phyloP scores from a whole-genome alignment of 1,140 invertebrate genomes.

The Homalodisca vitripennis region DNA sequence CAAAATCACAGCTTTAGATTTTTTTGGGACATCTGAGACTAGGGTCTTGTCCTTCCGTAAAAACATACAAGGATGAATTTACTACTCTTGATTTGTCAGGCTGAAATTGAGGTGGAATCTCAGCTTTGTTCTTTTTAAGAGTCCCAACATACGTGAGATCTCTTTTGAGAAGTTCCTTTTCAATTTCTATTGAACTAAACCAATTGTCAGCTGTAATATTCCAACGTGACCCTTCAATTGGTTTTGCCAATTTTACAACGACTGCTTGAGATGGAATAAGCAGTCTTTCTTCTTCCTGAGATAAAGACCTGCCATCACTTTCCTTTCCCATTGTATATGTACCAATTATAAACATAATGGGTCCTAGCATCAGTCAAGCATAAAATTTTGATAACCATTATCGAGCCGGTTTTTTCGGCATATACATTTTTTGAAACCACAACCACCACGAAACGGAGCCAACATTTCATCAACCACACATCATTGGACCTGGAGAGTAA shows the following conservation, averaged over 20 bases:
- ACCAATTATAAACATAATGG: slow-evolving; percentile 32
- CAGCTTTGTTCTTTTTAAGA: slow-evolving; percentile 50
- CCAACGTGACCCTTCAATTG: slow-evolving; percentile 28
- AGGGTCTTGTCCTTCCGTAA: neutral
- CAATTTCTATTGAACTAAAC: slow-evolving; percentile 38
- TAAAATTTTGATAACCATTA: slow-evolving; percentile 44
- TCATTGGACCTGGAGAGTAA: slow-evolving; percentile 29
- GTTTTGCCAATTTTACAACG: slow-evolving; percentile 36
- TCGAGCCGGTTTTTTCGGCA: slow-evolving; percentile 50
- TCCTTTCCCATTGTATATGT: slow-evolving; percentile 32
- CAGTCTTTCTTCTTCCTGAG: slow-evolving; percentile 13
- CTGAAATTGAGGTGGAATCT: slow-evolving; percentile 39
- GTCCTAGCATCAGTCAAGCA: slow-evolving; percentile 21
- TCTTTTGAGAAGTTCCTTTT: slow-evolving; percentile 30
- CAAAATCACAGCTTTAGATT: slow-evolving; percentile 8
- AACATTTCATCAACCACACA: slow-evolving; percentile 45
- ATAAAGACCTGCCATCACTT: slow-evolving; percentile 5
- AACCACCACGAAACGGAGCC: slow-evolving; percentile 45
- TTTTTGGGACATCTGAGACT: slow-evolving; percentile 1
- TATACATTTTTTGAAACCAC: slow-evolving; percentile 47
- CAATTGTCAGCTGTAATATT: slow-evolving; percentile 39
- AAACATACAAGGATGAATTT: neutral
- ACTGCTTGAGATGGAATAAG: slow-evolving; percentile 37
- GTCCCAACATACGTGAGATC: slow-evolving; percentile 45
- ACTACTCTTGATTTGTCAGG: neutral